Conservation (phyloP, 2,888 invertebrate genomes). For the Tetrapedia diversipes region DNA sequence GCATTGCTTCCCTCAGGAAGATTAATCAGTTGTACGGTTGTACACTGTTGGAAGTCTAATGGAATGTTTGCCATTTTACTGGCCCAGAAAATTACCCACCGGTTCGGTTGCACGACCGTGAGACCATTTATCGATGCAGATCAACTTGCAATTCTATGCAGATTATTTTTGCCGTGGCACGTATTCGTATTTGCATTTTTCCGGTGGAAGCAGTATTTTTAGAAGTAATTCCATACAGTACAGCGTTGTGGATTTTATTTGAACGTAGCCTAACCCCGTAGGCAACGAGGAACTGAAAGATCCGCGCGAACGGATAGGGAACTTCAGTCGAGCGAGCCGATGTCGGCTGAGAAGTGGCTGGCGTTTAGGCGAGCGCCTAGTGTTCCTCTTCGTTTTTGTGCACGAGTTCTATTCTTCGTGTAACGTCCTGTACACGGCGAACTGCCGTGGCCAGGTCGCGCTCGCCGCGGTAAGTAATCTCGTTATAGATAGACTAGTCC, state of each 20-base stretch:
- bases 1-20: too few species aligned
- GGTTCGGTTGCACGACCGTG: slow-evolving; percentile 11
- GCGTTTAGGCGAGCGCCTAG: slow-evolving; percentile 64
- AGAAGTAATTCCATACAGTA: slow-evolving; percentile 6
- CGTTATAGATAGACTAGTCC: slow-evolving; percentile 76
- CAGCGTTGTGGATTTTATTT: slow-evolving; percentile 4
- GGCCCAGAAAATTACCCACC: slow-evolving; percentile 9
- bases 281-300: slow-evolving; percentile 50
- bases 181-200: slow-evolving; percentile 2
- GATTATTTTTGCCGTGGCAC: slow-evolving; percentile 8
- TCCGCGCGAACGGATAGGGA: slow-evolving; percentile 48
- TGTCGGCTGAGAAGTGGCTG: slow-evolving; percentile 57
- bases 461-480: slow-evolving; percentile 72
- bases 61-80: slow-evolving; percentile 4
- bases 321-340: slow-evolving; percentile 54
- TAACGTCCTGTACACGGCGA: slow-evolving; percentile 63
- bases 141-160: slow-evolving; percentile 23
- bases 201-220: slow-evolving; percentile 1
- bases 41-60: slow-evolving; percentile 10
- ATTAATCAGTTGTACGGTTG: too few species aligned
- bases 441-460: slow-evolving; percentile 60
- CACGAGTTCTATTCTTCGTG: slow-evolving; percentile 61
- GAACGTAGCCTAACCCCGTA: slow-evolving; percentile 35
- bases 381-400: slow-evolving; percentile 57
- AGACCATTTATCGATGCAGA: slow-evolving; percentile 26